A percentile compares a stretch with the other conserved stretches of the same genome.
These are phyloP conservation scores for Magallana angulata DNA, from an alignment of 1,140 invertebrate species.

Conservation along the genomic window DNA sequence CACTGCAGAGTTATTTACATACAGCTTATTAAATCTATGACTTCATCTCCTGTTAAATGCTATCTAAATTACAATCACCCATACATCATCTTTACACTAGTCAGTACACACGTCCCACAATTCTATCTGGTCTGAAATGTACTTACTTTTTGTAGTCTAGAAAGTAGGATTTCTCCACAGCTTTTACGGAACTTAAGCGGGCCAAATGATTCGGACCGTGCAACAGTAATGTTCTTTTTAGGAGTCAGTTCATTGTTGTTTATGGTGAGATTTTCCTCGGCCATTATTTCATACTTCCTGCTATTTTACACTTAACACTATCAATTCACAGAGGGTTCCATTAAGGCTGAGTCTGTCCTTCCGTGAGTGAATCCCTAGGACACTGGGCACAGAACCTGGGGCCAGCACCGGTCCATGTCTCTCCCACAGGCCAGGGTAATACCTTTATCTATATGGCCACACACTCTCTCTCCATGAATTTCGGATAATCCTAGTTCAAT, in stretches of 20 bases:
- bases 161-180: constrained; percentile 56
- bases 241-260: constrained; percentile 16
- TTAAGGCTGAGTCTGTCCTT: constrained; percentile 10
- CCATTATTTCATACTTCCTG: constrained; percentile 42
- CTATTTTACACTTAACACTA: constrained; percentile 11
- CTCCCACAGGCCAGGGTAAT: background rate
- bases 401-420: background rate
- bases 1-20: background rate
- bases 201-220: constrained; percentile 54
- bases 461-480: background rate
- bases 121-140: background rate
- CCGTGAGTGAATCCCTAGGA: background rate
- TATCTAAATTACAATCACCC: too few relatives aligned
- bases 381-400: background rate
- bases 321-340: background rate
- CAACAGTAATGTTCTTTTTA: constrained; percentile 34
- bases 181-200: constrained; percentile 53
- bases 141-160: constrained; percentile 56
- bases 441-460: background rate
- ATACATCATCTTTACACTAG: too few relatives aligned
- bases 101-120: too few relatives aligned
- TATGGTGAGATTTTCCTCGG: background rate
- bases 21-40: background rate
- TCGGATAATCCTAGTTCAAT: constrained; percentile 21
- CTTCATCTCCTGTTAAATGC: background rate